Percentiles rank a stretch among this genome's conserved stretches.
These are phyloP conservation scores for Odontesthes bonariensis DNA, from an alignment of 2,113 vertebrate species.

Conservation along the genomic window DNA sequence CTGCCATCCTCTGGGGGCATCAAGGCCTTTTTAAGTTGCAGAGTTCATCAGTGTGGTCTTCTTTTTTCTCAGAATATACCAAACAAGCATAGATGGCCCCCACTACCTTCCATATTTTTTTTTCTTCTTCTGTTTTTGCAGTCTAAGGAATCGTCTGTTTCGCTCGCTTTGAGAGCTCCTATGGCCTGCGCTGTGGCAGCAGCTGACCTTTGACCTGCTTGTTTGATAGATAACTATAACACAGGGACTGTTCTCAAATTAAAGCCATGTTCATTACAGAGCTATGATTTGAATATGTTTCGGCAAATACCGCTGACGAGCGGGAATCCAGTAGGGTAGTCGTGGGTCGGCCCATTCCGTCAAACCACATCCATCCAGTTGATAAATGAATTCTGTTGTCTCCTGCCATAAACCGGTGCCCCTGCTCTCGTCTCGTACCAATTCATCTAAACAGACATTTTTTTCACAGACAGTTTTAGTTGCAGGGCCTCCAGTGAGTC, in stretches of 20 bases:
- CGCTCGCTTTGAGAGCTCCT: no score
- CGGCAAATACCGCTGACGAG: not conserved
- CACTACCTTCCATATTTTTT: no score
- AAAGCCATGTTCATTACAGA: no score
- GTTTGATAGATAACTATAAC: no score
- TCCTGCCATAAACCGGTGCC: not conserved
- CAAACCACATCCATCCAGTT: not conserved
- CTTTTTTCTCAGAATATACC: no score
- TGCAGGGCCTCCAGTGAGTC: conserved; percentile 4
- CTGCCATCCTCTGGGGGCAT: no score
- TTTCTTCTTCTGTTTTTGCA: not conserved
- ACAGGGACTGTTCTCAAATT: no score
- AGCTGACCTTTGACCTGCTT: no score
- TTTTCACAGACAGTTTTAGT: not conserved
- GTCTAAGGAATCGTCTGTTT: not conserved
- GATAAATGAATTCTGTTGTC: not conserved
- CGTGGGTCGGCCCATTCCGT: not conserved
- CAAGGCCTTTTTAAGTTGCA: not conserved
- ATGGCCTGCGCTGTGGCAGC: no score
- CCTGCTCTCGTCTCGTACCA: not conserved
- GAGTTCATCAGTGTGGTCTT: no score
- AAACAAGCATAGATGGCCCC: no score
- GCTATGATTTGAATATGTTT: not conserved
- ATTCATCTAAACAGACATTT: not conserved
- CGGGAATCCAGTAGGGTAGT: not conserved